A percentile compares a stretch with the other conserved stretches of the same genome.
phyloP scores from a whole-genome alignment of 2,888 invertebrate genomes.

The Lithophane leautieri region DNA sequence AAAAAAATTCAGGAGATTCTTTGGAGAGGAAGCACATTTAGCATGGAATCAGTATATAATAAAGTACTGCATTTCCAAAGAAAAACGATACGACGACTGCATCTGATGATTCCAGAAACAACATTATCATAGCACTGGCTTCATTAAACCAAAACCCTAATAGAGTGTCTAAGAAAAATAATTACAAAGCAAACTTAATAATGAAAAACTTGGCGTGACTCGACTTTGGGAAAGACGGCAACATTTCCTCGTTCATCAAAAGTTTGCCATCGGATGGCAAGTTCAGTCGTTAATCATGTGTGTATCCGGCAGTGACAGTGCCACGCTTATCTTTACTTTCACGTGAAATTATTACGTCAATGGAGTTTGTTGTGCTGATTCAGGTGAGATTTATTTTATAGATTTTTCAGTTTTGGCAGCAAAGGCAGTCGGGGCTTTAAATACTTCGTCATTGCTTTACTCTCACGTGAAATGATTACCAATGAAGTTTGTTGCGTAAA shows the following conservation, averaged over 20 bases:
- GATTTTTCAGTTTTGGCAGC: not conserved
- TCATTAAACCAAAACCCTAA: slow-evolving; percentile 4
- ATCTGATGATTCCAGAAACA: not conserved
- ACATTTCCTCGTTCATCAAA: slow-evolving; percentile 63
- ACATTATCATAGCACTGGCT: not conserved
- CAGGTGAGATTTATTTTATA: slow-evolving; percentile 3
- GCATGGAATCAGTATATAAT: not conserved
- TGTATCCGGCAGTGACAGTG: slow-evolving; percentile 64
- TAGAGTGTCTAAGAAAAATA: slow-evolving; percentile 26
- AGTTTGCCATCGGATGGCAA: slow-evolving; percentile 53
- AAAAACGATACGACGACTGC: not conserved
- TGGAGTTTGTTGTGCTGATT: not conserved
- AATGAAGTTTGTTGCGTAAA: not conserved
- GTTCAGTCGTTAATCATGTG: slow-evolving; percentile 72
- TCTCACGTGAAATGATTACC: too few species aligned
- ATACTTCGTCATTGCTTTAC: not conserved
- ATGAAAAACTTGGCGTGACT: slow-evolving; percentile 43
- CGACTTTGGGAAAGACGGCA: slow-evolving; percentile 22
- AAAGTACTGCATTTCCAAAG: not conserved
- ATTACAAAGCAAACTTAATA: slow-evolving; percentile 28
- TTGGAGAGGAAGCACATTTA: not conserved
- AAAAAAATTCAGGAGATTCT: not conserved
- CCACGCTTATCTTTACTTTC: slow-evolving; percentile 45
- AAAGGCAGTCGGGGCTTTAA: not conserved
- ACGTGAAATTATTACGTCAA: slow-evolving; percentile 52